Conservation (phyloP, 2,113 vertebrate genomes). For the Vidua macroura region DNA sequence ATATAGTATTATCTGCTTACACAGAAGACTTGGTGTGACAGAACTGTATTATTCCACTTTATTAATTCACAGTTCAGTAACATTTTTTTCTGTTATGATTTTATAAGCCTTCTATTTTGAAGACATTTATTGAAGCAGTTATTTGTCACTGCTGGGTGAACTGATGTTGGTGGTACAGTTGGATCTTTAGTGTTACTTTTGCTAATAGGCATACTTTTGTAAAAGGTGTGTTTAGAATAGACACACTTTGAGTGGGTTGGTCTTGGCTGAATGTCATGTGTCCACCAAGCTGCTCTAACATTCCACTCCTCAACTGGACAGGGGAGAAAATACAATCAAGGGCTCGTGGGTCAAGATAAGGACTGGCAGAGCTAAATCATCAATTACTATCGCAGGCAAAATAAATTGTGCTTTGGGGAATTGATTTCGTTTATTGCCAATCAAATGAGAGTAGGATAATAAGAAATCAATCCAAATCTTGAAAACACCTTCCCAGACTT, state of each 20-base stretch:
- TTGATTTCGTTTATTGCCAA: background rate
- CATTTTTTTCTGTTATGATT: background rate
- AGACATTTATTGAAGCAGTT: background rate
- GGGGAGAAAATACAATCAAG: background rate
- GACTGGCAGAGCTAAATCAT: background rate
- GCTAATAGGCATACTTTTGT: background rate
- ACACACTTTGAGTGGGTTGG: background rate
- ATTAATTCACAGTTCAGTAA: background rate
- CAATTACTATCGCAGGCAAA: background rate
- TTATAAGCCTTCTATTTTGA: background rate
- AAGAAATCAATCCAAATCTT: background rate
- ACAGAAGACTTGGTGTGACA: background rate
- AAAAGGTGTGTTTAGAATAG: background rate
- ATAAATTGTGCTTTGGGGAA: background rate
- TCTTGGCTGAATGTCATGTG: fast-evolving
- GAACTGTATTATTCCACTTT: background rate
- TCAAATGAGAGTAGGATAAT: background rate
- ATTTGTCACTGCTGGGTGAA: background rate
- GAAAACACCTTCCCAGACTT: background rate
- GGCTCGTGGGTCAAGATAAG: fast-evolving
- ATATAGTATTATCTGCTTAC: background rate
- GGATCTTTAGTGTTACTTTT: background rate
- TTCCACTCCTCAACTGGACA: background rate
- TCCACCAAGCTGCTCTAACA: background rate
- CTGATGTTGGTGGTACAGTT: background rate